Conservation (phyloP, 2,797 vertebrate species). For the Oryzias dopingdopingensis region DNA sequence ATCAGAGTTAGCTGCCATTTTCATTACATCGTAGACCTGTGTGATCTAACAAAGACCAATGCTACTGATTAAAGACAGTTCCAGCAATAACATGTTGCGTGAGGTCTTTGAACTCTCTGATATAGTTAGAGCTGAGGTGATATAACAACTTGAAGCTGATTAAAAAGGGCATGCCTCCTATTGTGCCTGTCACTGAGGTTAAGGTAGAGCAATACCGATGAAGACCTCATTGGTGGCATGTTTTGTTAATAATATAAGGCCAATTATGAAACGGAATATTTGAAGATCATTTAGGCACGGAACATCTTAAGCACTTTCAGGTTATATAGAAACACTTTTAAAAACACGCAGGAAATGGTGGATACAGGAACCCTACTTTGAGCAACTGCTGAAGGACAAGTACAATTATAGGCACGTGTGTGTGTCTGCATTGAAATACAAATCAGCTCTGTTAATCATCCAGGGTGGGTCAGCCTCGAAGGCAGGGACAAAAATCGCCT, state of each 20-base stretch:
- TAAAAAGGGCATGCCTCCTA: constrained; percentile 73
- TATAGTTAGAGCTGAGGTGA: constrained; percentile 72
- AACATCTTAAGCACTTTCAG: too few species aligned
- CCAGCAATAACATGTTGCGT: constrained; percentile 68
- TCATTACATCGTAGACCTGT: constrained; percentile 72
- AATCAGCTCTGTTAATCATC: constrained; percentile 70
- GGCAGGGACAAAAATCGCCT: constrained; percentile 51
- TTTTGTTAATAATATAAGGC: constrained; percentile 67
- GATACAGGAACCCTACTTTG: constrained; percentile 9
- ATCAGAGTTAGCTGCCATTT: constrained; percentile 75
- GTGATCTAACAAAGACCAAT: constrained; percentile 73
- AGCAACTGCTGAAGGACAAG: constrained; percentile 43
- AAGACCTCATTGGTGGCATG: constrained; percentile 55
- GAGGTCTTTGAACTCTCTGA: constrained; percentile 75
- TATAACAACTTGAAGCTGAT: constrained; percentile 74
- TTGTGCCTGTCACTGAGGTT: constrained; percentile 74
- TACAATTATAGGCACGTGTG: constrained; percentile 5
- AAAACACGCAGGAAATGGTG: constrained; percentile 5
- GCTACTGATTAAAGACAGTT: constrained; percentile 73
- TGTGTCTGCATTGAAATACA: constrained; percentile 46
- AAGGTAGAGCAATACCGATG: constrained; percentile 71
- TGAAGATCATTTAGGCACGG: constrained; percentile 47
- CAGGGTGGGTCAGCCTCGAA: constrained; percentile 55
- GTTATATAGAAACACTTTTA: constrained; percentile 1
- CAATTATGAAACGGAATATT: constrained; percentile 60